These are phyloP conservation scores for Alectura lathami DNA, from an alignment of 2,113 vertebrate species.

Conservation along the genomic window DNA sequence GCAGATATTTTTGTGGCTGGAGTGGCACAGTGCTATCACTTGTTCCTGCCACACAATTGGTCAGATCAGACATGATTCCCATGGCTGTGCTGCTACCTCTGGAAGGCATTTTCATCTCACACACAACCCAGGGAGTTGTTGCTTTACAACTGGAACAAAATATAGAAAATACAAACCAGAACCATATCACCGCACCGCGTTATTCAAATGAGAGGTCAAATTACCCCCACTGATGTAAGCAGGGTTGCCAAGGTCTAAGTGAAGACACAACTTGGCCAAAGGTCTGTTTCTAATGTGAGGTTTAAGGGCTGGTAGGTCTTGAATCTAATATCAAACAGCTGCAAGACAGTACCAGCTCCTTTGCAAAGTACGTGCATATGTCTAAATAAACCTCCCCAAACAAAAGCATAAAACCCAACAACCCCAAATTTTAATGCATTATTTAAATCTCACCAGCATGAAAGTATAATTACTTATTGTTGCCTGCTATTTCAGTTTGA, in stretches of 20 bases:
- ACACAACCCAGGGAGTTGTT: background rate
- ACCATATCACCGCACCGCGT: background rate
- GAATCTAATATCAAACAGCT: constrained; percentile 66
- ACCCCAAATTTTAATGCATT: background rate
- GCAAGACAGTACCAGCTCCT: constrained; percentile 41
- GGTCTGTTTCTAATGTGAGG: constrained; percentile 71
- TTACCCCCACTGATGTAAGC: constrained; percentile 54
- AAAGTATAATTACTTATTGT: background rate
- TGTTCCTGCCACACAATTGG: background rate
- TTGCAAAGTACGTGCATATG: background rate
- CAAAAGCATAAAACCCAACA: background rate
- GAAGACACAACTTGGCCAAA: constrained; percentile 65
- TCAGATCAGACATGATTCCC: background rate
- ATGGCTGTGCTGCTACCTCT: background rate
- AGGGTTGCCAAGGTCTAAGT: constrained; percentile 58
- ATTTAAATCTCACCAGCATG: background rate
- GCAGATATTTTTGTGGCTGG: background rate
- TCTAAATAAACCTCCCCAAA: background rate
- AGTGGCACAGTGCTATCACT: background rate
- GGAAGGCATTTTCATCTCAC: background rate
- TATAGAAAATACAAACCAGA: constrained; percentile 38
- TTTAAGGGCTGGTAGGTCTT: constrained; percentile 65
- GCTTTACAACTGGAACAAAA: background rate
- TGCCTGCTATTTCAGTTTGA: background rate
- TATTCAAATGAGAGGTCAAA: constrained; percentile 60